phyloP scores from a whole-genome alignment of 2,113 vertebrate genomes.

The Nerophis ophidion region DNA sequence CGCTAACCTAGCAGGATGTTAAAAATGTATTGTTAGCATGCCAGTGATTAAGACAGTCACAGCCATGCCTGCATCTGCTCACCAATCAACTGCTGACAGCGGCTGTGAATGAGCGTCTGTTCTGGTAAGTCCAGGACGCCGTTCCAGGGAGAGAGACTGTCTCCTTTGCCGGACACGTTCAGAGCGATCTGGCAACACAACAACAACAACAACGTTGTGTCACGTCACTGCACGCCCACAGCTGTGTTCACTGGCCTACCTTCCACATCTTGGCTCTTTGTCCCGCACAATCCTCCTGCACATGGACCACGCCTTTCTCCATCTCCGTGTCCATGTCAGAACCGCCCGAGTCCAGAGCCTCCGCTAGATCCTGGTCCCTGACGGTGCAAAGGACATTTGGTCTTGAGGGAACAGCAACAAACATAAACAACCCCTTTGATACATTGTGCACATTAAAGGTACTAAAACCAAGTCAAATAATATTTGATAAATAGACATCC shows the following conservation, averaged over 20 bases:
- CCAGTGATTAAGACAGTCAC: too few species aligned
- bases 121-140: slow-evolving; percentile 88
- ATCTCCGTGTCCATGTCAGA: slow-evolving; percentile 94
- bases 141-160: slow-evolving; percentile 94
- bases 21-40: too few species aligned
- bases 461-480: too few species aligned
- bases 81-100: slow-evolving; percentile 88
- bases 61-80: slow-evolving; percentile 47
- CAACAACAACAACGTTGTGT: slow-evolving; percentile 30
- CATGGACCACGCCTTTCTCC: slow-evolving; percentile 79
- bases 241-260: slow-evolving; percentile 65
- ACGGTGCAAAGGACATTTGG: neutral
- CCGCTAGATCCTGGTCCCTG: slow-evolving; percentile 89
- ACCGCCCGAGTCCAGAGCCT: slow-evolving; percentile 85
- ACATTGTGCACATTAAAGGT: too few species aligned
- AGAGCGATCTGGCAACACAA: slow-evolving; percentile 82
- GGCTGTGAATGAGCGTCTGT: slow-evolving; percentile 83
- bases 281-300: slow-evolving; percentile 74
- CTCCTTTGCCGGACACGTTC: slow-evolving; percentile 96
- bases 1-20: too few species aligned
- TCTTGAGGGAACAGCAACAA: neutral
- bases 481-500: too few species aligned
- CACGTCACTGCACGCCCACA: too few species aligned
- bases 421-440: neutral
- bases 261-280: slow-evolving; percentile 93